Evolutionary conservation across 2,888 invertebrate species (phyloP).

Genomic region (Cotesia congregata): DNA sequence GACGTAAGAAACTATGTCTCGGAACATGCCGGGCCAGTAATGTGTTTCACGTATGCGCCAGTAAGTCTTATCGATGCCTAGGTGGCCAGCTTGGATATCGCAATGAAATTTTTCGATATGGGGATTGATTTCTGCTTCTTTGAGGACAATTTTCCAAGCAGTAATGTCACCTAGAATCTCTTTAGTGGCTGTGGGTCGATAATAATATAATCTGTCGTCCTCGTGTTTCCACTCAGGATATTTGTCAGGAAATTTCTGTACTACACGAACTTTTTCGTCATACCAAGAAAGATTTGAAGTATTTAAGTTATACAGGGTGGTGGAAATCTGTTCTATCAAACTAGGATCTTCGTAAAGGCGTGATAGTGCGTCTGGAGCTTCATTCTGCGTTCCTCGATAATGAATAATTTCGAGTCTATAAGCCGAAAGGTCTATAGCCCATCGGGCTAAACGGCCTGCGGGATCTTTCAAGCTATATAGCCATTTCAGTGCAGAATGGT

Average conservation of each 20-base stretch:
- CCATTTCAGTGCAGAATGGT: conserved; percentile 28
- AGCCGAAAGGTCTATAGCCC: not conserved
- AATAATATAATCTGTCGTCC: not conserved
- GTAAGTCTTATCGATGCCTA: conserved; percentile 28
- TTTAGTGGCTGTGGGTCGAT: not conserved
- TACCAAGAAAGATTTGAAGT: conserved; percentile 16
- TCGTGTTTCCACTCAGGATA: conserved; percentile 29
- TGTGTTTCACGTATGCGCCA: conserved; percentile 26
- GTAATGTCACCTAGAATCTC: not conserved
- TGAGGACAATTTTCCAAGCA: not conserved
- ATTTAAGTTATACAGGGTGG: not conserved
- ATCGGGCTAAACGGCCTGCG: not conserved
- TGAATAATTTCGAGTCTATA: not conserved
- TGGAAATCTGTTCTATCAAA: not conserved
- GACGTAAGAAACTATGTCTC: conserved; percentile 34
- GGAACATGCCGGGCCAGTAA: conserved; percentile 39
- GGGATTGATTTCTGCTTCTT: not conserved
- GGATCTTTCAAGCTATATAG: conserved; percentile 35
- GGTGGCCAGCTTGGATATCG: conserved; percentile 20
- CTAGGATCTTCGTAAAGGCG: not conserved
- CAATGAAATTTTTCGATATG: not conserved
- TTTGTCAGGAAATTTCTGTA: conserved; percentile 5
- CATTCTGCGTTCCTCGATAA: not conserved
- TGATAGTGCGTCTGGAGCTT: conserved; percentile 11
- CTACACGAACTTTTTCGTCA: conserved; percentile 5